Percentiles rank a stretch among this genome's conserved stretches.
phyloP scores from a whole-genome alignment of 2,797 vertebrate genomes.

The Argya squamiceps region DNA sequence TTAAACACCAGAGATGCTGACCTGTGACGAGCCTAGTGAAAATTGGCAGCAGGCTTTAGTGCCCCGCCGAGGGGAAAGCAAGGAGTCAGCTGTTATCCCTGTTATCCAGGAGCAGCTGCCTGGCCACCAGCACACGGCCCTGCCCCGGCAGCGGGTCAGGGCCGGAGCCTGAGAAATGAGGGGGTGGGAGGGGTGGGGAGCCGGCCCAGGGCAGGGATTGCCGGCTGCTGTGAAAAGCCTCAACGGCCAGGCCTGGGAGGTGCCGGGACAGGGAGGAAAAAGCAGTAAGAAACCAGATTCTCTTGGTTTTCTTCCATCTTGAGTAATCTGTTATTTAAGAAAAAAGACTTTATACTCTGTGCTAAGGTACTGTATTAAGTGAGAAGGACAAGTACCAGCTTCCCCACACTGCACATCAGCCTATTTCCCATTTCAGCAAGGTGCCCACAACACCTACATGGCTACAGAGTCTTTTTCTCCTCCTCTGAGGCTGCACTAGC shows the following conservation, averaged over 20 bases:
- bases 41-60: conserved; percentile 41
- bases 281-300: conserved; percentile 25
- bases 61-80: conserved; percentile 33
- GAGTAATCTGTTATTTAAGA: conserved; percentile 10
- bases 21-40: not conserved
- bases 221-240: not conserved
- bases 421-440: not conserved
- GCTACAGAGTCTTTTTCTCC: not conserved
- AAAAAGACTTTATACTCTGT: not conserved
- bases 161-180: conserved; percentile 63
- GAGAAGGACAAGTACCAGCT: not conserved
- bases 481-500: not conserved
- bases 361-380: not conserved
- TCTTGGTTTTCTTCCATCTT: conserved; percentile 1
- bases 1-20: not conserved
- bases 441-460: not conserved
- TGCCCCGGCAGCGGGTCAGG: conserved; percentile 50
- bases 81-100: conserved; percentile 48
- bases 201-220: not conserved
- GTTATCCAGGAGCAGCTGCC: conserved; percentile 49
- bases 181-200: conserved; percentile 53
- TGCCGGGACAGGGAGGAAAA: not conserved
- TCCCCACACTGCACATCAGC: not conserved
- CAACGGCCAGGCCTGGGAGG: conserved; percentile 16
- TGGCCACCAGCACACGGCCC: conserved; percentile 39